Base-by-base conservation (phyloP, 2,888 invertebrate genomes). In the Scaptomyza flava region DNA sequence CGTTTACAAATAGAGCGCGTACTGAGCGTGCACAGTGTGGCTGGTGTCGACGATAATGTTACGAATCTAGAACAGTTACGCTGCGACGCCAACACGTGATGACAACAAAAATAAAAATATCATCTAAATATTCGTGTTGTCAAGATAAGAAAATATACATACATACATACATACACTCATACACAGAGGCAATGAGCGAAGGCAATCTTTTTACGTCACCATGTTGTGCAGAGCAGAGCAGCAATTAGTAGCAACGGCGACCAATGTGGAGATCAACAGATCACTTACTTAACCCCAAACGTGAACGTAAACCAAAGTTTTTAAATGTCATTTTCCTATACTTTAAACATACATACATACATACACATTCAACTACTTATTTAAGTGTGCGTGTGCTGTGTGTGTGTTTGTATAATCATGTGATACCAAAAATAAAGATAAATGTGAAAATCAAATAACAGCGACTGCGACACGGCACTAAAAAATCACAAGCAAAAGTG, bases 381-480 rank as follows among this genome's bases (percentile, higher is more conserved):
- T 43, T 38, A 20, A 36, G 42, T 17, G 36, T 36, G 31, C 33
- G 34, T 38, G 17, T 52, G 47, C 63, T n/a, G 53, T 36, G 56
- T 57, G 27, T 27, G 46, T 63, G 72, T 81, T 63, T 68, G 74
- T 88, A 80, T 71, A 77, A 86, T 89, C 88, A 88, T 89, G 83
- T 87, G 87, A 86, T 81, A 77, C 82, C 72, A 68, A 87, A 78
- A 72, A 82, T 76, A 79, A 85, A 81, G 78, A 84, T 89, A 89
- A 89, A 90, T 89, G 87, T 89, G 85, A 87, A 87, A 87, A 87
- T 89, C 87, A 89, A 87, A 89, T 87, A 87, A 87, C 78, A 83
- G 68, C 72, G 79, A 83, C 78, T 77, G 67, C 72, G 79, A 88
- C 74, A 77, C 77, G 78, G 69, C 85, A 82, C 81, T 89, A 89